Evolutionary conservation across 2,888 invertebrate species (phyloP), one percentile per base, ranked within the genome.

Genomic region (Bombylius major): DNA sequence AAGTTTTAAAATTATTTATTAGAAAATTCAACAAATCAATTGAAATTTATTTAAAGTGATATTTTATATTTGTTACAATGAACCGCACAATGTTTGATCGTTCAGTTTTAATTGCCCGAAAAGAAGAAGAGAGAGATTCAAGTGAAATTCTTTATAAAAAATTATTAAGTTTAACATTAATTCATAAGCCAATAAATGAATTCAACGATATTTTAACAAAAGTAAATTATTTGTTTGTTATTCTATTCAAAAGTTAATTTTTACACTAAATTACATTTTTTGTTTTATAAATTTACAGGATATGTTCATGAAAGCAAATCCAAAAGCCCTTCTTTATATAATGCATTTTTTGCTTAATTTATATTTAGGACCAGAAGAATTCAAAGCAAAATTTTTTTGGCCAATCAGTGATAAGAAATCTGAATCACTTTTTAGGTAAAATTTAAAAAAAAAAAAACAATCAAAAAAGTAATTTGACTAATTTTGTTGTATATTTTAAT

Each of bases 301-400:
- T 51, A 72, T 73, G 69, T 74, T 74, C 46, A 54, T 74, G 1
- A 74, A 73, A 59, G 67, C 74, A 6, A 74, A 74, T 56, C 69
- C 67, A 36, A 64, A 67, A 5, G 72, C 70, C 12, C 72, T 73
- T 56, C 68, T 71, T 33, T 69, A 70, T 47, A 66, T 70, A 4
- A 73, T 73, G 70, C 67, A 71, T 45, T 74, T 67, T 59, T 60
- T 74, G 4, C 70, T 74, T 57, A 69, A 66, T 4, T 58, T 73
- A 9, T 42, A 42, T 42, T 59, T 70, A 11, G 74, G 74, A 65
- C 64, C 69, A 1, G 59, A 56, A 2, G 74, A 74, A 53, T 74
- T 73, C 51, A 70, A 66, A 55, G 70, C 69, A n/a, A 67, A 71
- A 5, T 74, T 74, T 56, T 74, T 69, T 58, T 74, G 74, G 74